Conservation (phyloP, 2,797 vertebrate genomes). For the Phrynocephalus forsythii region DNA sequence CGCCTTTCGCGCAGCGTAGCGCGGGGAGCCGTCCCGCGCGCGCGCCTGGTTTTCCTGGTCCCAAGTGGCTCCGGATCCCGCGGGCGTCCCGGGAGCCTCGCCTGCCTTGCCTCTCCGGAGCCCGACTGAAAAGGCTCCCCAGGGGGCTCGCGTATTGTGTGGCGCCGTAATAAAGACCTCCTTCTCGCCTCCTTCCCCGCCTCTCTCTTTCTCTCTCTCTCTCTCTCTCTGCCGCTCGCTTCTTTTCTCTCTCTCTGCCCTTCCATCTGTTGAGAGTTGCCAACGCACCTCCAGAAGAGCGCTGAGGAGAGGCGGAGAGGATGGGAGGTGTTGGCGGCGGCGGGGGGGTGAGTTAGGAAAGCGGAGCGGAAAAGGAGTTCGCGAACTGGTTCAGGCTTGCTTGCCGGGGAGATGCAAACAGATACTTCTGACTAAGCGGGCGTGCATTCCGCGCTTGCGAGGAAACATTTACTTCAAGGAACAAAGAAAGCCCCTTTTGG, state of each 20-base stretch:
- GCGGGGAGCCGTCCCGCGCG: too few relatives aligned
- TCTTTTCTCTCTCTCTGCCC: background rate
- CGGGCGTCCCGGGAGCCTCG: background rate
- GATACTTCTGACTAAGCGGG: too few relatives aligned
- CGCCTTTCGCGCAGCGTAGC: background rate
- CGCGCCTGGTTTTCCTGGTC: background rate
- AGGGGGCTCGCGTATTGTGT: background rate
- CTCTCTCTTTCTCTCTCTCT: background rate
- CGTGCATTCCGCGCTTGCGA: too few relatives aligned
- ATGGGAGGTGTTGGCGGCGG: conserved; percentile 25
- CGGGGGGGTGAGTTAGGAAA: conserved; percentile 40
- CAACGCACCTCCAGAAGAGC: background rate
- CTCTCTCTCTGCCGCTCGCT: background rate
- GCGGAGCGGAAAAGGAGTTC: conserved; percentile 15
- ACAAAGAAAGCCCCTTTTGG: too few relatives aligned
- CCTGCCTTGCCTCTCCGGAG: background rate
- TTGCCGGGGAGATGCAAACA: background rate
- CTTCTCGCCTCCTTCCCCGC: background rate
- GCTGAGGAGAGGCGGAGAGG: background rate
- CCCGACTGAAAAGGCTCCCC: background rate
- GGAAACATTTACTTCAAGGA: too few relatives aligned
- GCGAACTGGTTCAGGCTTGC: conserved; percentile 65
- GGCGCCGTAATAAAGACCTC: background rate
- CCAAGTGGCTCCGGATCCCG: background rate
- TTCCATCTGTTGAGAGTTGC: conserved; percentile 17